Conservation (phyloP, 1,140 invertebrate species). For the Bemisia tabaci region DNA sequence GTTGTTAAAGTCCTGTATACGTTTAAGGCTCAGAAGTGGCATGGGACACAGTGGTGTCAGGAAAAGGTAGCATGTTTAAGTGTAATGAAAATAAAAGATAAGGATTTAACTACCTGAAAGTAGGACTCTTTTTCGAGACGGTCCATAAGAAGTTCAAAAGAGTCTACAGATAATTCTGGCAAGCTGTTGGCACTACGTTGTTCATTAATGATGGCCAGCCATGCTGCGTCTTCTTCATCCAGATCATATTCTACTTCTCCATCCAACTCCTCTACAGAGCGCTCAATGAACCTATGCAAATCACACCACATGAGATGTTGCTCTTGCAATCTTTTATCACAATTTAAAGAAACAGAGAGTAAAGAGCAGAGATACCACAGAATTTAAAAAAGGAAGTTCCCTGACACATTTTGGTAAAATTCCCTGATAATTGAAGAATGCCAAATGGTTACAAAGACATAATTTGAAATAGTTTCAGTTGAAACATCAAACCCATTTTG, state of each 20-base stretch:
- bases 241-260: slow-evolving; percentile 92
- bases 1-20: too few species aligned
- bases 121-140: slow-evolving; percentile 94
- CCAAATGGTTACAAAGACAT: too few species aligned
- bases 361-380: background rate
- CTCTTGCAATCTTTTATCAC: background rate
- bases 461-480: too few species aligned
- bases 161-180: slow-evolving; percentile 59
- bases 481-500: too few species aligned
- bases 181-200: slow-evolving; percentile 51
- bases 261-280: slow-evolving; percentile 85
- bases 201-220: slow-evolving; percentile 80
- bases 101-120: slow-evolving; percentile 48
- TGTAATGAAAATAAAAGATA: too few species aligned
- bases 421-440: too few species aligned
- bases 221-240: slow-evolving; percentile 92
- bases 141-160: slow-evolving; percentile 91
- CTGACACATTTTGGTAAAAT: background rate
- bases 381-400: background rate
- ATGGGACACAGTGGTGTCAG: too few species aligned
- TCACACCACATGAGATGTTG: too few species aligned
- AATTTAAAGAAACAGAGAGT: slow-evolving; percentile 1
- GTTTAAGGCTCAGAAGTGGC: too few species aligned
- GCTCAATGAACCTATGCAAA: slow-evolving; percentile 86
- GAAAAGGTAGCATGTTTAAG: too few species aligned